phyloP scores from a whole-genome alignment of 2,113 vertebrate species.

The Butorides virescens region DNA sequence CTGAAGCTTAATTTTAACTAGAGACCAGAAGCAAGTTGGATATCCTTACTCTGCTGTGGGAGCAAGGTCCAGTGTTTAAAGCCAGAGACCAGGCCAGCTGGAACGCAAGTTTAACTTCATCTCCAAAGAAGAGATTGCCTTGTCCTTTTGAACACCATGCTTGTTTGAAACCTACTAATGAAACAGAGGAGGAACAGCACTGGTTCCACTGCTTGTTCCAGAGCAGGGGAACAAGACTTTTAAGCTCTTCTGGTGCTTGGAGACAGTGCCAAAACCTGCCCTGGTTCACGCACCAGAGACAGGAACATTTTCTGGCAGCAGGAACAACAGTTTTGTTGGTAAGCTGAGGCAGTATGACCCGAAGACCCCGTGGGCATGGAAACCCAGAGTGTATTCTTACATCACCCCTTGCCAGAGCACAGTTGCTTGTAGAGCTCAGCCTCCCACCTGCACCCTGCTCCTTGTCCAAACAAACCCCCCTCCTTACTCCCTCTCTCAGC shows the following conservation, averaged over 20 bases:
- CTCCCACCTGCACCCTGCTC: not conserved
- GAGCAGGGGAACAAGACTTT: not conserved
- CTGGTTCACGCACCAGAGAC: not conserved
- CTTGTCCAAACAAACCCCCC: not conserved
- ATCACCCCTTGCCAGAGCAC: not conserved
- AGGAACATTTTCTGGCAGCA: not conserved
- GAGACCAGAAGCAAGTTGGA: not conserved
- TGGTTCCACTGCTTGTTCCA: not conserved
- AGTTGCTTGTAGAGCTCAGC: not conserved
- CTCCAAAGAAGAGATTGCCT: not conserved
- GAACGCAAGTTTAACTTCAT: not conserved
- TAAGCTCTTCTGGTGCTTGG: not conserved
- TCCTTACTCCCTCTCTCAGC: not conserved
- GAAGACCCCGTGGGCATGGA: not conserved
- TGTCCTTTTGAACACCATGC: not conserved
- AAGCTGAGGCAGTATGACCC: not conserved
- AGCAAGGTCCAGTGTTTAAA: not conserved
- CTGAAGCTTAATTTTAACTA: not conserved
- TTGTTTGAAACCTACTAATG: not conserved
- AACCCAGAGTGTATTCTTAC: not conserved
- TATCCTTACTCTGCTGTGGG: not conserved
- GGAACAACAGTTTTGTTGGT: not conserved
- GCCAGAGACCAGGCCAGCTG: not conserved
- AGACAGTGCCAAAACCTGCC: not conserved
- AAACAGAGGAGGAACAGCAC: not conserved